These are phyloP conservation scores for Suillia variegata DNA, from an alignment of 2,888 invertebrate genomes.

Conservation along the genomic window DNA sequence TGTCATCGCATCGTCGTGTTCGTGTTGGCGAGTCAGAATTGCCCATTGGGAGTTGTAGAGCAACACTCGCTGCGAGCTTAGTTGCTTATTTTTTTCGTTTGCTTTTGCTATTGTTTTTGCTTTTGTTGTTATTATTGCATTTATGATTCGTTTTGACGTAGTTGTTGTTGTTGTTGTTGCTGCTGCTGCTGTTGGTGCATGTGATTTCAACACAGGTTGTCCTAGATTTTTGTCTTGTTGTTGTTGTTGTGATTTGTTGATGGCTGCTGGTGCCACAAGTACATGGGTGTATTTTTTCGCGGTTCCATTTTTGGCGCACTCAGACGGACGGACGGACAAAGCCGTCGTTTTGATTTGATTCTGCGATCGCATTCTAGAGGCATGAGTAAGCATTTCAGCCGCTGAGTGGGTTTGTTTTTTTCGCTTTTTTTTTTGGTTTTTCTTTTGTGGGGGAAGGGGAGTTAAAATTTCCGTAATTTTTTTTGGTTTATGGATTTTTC, in stretches of 20 bases:
- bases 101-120: not conserved
- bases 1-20: not conserved
- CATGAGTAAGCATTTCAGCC: not conserved
- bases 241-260: too few relatives aligned
- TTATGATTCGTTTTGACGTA: not conserved
- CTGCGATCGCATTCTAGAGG: not conserved
- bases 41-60: not conserved
- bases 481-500: too few relatives aligned
- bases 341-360: not conserved
- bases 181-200: not conserved
- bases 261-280: too few relatives aligned
- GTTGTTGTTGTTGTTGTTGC: not conserved
- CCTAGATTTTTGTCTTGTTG: constrained; percentile 18
- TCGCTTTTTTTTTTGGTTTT: too few relatives aligned
- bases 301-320: not conserved
- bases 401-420: too few relatives aligned
- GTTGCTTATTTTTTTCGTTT: not conserved
- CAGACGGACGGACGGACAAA: too few relatives aligned
- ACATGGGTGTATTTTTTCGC: not conserved
- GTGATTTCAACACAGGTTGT: constrained; percentile 28
- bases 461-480: too few relatives aligned
- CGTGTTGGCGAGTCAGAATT: not conserved
- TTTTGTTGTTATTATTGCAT: not conserved
- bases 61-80: not conserved
- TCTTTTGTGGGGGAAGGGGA: not conserved